Base-by-base conservation (phyloP, 1,140 invertebrate genomes). In the Brachionus asplanchnoidis region DNA sequence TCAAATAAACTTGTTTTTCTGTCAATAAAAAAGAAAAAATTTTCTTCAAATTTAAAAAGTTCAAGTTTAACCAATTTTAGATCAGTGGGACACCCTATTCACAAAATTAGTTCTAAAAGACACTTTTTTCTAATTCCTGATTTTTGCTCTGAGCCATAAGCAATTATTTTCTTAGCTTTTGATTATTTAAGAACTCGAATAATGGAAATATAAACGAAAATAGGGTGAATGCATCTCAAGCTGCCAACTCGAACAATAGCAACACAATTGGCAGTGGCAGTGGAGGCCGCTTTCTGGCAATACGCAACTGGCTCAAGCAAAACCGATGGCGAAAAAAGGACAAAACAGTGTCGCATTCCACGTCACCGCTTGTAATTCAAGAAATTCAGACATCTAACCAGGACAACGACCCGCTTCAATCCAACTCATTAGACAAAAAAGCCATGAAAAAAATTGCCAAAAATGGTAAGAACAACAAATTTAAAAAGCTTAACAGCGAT, bases 321-420 rank as follows among this genome's bases (percentile, higher is more conserved):
- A 82, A 82, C 28, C 8, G 65, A 44, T 82, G 79, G 79, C n/a
- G 79, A 32, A 60, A 68, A 60, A 82, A 82, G 28, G 79, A 82
- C 17, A 82, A 82, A 68, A 82, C 26, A 46, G 23, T 36, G 36
- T 70, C 66, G 11, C 26, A 46, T 12, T 77, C 73, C 23, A 50
- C 73, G 3, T 77, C 73, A 23, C 73, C 73, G 23, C 20, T 77
- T 2, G 73, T 77, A 11, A 77, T 77, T n/a, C 73, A 82, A 82
- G 79, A 82, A 82, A 65, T 82, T 12, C 79, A 82, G 26, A 65
- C 53, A 20, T 26, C 50, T 46, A 78, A 78, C 12, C 28, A 17
- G 20, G 50, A 78, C 8, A n/a, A 78, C 26, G 40, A 78, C 12
- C 32, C 79, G 14, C 50, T 44, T 44, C 79, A 82, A 14, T 65